Percentiles rank a stretch among this genome's conserved stretches.
Conservation (phyloP, 2,797 vertebrate genomes). For the Menidia menidia region DNA sequence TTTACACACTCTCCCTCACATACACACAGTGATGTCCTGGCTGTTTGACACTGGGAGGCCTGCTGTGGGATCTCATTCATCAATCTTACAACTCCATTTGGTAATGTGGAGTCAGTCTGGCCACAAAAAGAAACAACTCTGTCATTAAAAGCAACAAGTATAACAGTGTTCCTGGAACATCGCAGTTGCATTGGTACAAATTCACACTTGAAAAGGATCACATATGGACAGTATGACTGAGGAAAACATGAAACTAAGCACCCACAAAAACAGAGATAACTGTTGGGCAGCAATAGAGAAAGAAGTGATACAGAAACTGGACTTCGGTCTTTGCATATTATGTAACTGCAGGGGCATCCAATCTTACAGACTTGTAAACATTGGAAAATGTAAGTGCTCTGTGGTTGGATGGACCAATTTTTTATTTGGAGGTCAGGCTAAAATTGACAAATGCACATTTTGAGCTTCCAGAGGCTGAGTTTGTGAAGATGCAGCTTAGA, state of each 20-base stretch:
- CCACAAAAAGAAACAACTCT: constrained; percentile 67
- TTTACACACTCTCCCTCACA: constrained; percentile 11
- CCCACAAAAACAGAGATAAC: constrained; percentile 2
- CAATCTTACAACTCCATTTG: constrained; percentile 67
- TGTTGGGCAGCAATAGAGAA: not conserved
- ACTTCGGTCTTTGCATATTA: constrained; percentile 29
- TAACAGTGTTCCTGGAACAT: constrained; percentile 51
- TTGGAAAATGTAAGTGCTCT: constrained; percentile 29
- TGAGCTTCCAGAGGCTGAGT: constrained; percentile 9
- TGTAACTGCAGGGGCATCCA: constrained; percentile 21
- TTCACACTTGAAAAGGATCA: constrained; percentile 42
- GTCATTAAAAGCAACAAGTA: constrained; percentile 70
- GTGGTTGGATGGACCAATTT: constrained; percentile 12
- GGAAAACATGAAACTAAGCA: constrained; percentile 31
- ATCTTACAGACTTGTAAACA: constrained; percentile 23
- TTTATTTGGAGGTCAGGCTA: constrained; percentile 21
- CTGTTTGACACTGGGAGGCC: constrained; percentile 65
- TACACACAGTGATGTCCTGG: constrained; percentile 38
- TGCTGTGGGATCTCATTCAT: constrained; percentile 67
- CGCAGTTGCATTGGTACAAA: constrained; percentile 36
- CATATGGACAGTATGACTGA: constrained; percentile 10
- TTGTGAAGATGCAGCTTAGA: constrained; percentile 3
- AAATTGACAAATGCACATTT: constrained; percentile 32
- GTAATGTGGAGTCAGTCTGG: constrained; percentile 73
- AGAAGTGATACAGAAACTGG: not conserved